These are phyloP conservation scores for Protula sp. DNA, from an alignment of 2,888 invertebrate genomes.

Conservation along the genomic window DNA sequence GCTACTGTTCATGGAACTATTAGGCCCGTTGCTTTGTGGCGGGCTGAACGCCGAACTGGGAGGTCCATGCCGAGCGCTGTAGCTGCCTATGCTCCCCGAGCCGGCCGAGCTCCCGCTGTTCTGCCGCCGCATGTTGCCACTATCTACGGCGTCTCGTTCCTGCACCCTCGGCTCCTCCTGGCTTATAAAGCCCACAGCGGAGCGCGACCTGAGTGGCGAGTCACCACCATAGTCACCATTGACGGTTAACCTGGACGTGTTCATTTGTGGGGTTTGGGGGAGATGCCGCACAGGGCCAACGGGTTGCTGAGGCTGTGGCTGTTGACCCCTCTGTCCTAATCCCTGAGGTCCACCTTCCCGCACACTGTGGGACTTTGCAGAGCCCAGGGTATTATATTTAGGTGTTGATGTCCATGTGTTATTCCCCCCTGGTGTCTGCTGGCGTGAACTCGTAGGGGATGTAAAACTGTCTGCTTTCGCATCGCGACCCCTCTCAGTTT, in stretches of 20 bases:
- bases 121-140: not conserved
- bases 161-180: too few species aligned
- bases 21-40: not conserved
- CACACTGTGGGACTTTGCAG: too few species aligned
- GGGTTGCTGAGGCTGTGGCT: not conserved
- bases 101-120: not conserved
- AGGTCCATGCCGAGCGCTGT: conserved; percentile 2
- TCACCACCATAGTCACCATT: not conserved
- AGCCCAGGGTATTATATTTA: not conserved
- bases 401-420: not conserved
- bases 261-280: not conserved
- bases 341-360: not conserved
- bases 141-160: not conserved
- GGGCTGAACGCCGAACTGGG: not conserved
- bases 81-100: conserved; percentile 1
- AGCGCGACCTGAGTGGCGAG: not conserved
- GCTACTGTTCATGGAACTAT: not conserved
- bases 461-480: not conserved
- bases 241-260: too few species aligned
- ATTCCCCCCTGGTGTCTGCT: not conserved
- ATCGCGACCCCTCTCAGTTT: not conserved
- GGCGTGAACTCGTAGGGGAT: not conserved
- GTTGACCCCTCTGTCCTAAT: not conserved
- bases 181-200: not conserved
- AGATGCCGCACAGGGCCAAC: not conserved